Conservation (phyloP, 2,888 invertebrate genomes). For the Tillus elongatus region DNA sequence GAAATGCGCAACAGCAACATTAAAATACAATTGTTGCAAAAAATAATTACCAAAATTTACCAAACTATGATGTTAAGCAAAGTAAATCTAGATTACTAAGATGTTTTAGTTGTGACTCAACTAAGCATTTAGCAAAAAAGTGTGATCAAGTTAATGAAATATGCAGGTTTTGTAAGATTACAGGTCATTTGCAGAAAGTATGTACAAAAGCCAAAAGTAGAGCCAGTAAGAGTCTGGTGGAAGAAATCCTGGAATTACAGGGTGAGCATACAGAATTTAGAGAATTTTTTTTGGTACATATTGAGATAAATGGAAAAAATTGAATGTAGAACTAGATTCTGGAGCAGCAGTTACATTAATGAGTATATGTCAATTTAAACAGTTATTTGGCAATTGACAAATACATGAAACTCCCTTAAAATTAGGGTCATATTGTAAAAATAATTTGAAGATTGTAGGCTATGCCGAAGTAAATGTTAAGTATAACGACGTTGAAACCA, state of each 20-base stretch:
- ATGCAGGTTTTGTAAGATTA: slow-evolving; percentile 6
- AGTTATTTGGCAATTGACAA: too few relatives aligned
- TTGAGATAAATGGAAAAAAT: background rate
- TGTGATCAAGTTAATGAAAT: slow-evolving; percentile 3
- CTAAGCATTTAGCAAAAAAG: background rate
- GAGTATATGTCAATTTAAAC: too few relatives aligned
- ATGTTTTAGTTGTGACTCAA: background rate
- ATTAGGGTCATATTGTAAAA: slow-evolving; percentile 18
- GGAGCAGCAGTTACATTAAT: too few relatives aligned
- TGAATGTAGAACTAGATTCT: slow-evolving; percentile 3
- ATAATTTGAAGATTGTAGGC: slow-evolving; percentile 13
- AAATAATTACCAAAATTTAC: too few relatives aligned
- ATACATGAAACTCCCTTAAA: too few relatives aligned
- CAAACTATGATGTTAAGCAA: too few relatives aligned
- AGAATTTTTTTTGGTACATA: background rate
- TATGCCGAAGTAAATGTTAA: slow-evolving; percentile 15
- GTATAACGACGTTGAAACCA: slow-evolving; percentile 7
- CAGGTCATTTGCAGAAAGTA: slow-evolving; percentile 8
- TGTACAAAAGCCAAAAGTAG: slow-evolving; percentile 9
- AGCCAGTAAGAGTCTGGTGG: background rate
- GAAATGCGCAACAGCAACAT: background rate
- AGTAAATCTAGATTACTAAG: too few relatives aligned
- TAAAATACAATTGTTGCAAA: too few relatives aligned
- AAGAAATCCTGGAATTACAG: slow-evolving; percentile 7
- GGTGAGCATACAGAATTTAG: slow-evolving; percentile 1